Conservation (phyloP, 2,888 invertebrate species). For the Globia sparganii region DNA sequence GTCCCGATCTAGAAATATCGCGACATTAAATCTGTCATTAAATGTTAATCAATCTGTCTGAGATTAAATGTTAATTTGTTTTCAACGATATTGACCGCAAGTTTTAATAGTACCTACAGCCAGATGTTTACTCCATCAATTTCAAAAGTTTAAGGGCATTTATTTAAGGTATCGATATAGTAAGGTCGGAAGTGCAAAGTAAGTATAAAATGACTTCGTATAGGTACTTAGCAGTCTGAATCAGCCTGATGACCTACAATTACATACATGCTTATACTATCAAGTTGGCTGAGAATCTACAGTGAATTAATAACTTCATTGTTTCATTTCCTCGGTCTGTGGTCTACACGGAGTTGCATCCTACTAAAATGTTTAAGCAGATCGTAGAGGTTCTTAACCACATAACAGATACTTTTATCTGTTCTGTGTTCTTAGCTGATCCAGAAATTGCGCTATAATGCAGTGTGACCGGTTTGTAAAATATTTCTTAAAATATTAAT, state of each 20-base stretch:
- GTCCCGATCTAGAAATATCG: background rate
- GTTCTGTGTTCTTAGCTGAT: slow-evolving; percentile 2
- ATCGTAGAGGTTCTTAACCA: slow-evolving; percentile 1
- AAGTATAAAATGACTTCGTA: slow-evolving; percentile 20
- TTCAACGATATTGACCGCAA: background rate
- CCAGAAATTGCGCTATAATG: background rate
- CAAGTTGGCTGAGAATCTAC: slow-evolving; percentile 13
- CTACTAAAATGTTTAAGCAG: background rate
- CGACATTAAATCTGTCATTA: background rate
- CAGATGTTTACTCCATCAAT: background rate
- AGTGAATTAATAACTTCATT: slow-evolving; percentile 29
- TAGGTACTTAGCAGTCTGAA: background rate
- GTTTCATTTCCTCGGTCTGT: slow-evolving; percentile 34
- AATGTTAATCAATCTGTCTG: no score
- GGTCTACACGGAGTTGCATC: slow-evolving; percentile 30
- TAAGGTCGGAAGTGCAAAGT: slow-evolving; percentile 21
- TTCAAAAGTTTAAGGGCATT: slow-evolving; percentile 52
- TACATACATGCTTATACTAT: slow-evolving; percentile 5
- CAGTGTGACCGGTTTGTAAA: background rate
- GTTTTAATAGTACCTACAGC: background rate
- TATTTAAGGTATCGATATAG: slow-evolving; percentile 13
- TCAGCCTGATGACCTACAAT: slow-evolving; percentile 23
- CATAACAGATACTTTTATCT: no score
- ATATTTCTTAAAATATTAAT: background rate
- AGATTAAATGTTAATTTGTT: background rate